Evolutionary conservation across 2,113 vertebrate genomes (phyloP).

Genomic region (Laticauda colubrina): DNA sequence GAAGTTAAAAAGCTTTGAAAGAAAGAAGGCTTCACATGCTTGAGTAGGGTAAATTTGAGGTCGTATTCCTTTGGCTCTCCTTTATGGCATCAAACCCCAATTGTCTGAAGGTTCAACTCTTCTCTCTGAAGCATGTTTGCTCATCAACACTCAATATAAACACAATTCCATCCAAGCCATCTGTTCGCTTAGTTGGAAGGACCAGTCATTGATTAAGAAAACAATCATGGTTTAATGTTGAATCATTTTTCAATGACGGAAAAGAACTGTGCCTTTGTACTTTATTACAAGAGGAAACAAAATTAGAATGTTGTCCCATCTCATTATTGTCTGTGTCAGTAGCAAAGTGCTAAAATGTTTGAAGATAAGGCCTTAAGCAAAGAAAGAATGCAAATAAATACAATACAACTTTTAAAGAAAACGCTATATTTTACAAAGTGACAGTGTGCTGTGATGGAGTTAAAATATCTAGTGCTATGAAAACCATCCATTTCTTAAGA

Average conservation of each 20-base stretch:
- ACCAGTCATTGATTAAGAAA: conserved; percentile 32
- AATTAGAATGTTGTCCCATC: conserved; percentile 15
- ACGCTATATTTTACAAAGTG: conserved; percentile 42
- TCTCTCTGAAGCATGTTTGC: background rate
- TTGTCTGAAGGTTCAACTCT: conserved; percentile 8
- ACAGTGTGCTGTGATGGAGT: conserved; percentile 17
- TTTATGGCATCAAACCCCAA: conserved; percentile 40
- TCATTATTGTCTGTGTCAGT: conserved; percentile 32
- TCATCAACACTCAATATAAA: conserved; percentile 14
- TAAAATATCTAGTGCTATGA: conserved; percentile 37
- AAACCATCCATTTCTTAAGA: conserved; percentile 29
- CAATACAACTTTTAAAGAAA: conserved; percentile 31
- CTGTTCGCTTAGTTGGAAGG: background rate
- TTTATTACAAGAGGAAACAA: conserved; percentile 39
- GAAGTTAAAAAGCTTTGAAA: conserved; percentile 44
- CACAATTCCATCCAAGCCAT: conserved; percentile 6
- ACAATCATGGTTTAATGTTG: background rate
- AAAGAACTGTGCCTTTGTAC: conserved; percentile 4
- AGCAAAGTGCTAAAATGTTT: conserved; percentile 37
- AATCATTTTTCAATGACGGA: background rate
- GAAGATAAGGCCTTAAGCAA: conserved; percentile 40
- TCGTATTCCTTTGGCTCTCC: conserved; percentile 44
- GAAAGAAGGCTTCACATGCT: conserved; percentile 56
- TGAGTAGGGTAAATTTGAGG: conserved; percentile 49
- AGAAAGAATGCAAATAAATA: conserved; percentile 12